Evolutionary conservation across 2,888 invertebrate genomes (phyloP), one percentile per base, ranked within the genome.

Genomic region (Cryptops parisi): DNA sequence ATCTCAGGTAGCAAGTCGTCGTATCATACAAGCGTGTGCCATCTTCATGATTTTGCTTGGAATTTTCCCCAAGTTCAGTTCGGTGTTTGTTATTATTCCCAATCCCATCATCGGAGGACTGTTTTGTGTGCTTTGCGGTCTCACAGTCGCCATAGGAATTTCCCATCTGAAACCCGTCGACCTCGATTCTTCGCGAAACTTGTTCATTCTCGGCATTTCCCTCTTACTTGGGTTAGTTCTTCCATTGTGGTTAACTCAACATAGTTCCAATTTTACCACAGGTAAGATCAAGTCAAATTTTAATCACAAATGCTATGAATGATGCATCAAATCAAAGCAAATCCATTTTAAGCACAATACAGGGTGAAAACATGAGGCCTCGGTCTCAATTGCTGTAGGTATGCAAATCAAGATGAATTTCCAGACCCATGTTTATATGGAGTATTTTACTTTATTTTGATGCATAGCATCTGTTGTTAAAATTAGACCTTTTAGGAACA

Each of bases 161-260:
- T 83, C 84, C 0, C 81, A 83, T 1, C 72, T 88, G 9, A 86
- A 87, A 63, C 83, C 82, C 64, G 81, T 90, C 40, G 78, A 88
- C 63, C 70, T 90, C 58, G 81, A 85, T 66, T 85, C 86, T 24
- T 77, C 88, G 0, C 74, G 91, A 50, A 91, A 91, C 72, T 74
- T 91, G 45, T 89, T 89, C 68, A 84, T 91, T 59, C 76, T 91
- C 27, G 91, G 91, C 17, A 79, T 89, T 62, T 85, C 89, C 2
- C 73, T 90, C 56, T 88, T 90, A 72, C 82, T 87, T 63, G 88
- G 88, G 2, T 68, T 90, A 72, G 75, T 45, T 2, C 43, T 52
- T 26, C 52, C 52, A 3, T 44, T 44, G 59, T 71, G 54, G 48
- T 22, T 54, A 12, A 43, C 43, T 23, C 22, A 12, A 6, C 39